phyloP scores from a whole-genome alignment of 2,888 invertebrate species.

The Drosophila picticornis region DNA sequence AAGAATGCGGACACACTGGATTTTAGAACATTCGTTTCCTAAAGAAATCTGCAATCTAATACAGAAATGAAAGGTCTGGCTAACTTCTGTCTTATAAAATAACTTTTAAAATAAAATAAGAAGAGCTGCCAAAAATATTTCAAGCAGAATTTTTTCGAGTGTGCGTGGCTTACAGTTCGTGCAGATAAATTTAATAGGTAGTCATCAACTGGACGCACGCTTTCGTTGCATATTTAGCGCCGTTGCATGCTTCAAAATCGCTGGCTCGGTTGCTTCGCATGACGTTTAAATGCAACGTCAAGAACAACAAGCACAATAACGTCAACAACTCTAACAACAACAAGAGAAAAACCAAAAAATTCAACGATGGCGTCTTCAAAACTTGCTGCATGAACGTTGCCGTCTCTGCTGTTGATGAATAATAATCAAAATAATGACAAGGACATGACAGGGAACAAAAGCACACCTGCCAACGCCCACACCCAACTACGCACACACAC shows the following conservation, averaged over 20 bases:
- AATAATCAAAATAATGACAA: constrained; percentile 82
- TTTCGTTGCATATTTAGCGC: constrained; percentile 59
- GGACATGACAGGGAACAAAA: constrained; percentile 78
- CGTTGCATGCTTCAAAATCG: constrained; percentile 66
- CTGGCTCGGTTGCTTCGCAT: constrained; percentile 58
- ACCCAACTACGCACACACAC: constrained; percentile 16
- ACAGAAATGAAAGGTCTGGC: neutral
- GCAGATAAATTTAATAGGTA: constrained; percentile 78
- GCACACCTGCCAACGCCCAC: constrained; percentile 67
- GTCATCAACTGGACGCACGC: constrained; percentile 47
- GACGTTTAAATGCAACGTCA: constrained; percentile 64
- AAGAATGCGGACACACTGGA: neutral
- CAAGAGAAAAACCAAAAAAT: constrained; percentile 7
- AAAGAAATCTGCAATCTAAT: neutral
- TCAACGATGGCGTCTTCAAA: constrained; percentile 55
- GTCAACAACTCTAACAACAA: constrained; percentile 17
- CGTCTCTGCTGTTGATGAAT: constrained; percentile 74
- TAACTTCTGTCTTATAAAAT: neutral
- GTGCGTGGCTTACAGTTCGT: constrained; percentile 47
- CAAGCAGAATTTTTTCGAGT: neutral
- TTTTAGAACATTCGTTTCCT: neutral
- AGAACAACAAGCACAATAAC: constrained; percentile 27
- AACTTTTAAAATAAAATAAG: neutral
- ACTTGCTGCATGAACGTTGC: constrained; percentile 69
- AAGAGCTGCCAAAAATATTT: neutral